Base-by-base conservation (phyloP, 1,140 invertebrate genomes). In the Dufourea novaeangliae region DNA sequence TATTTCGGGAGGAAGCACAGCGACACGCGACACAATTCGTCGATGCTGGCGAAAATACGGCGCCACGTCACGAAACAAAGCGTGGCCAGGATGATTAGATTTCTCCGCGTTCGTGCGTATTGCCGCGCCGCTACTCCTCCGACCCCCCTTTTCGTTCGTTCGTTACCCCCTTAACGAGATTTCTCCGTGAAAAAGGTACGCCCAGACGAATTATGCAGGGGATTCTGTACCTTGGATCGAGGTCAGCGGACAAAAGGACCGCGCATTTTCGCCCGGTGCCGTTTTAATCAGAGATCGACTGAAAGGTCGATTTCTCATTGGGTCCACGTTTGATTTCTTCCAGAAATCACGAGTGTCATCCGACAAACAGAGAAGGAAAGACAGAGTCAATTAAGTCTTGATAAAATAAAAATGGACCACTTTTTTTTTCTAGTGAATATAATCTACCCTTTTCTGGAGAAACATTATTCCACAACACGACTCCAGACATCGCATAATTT, bases 21-120 rank as follows among this genome's bases (percentile, higher is more conserved):
- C 62, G 77, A 79, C 78, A 77, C 73, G 78, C 67, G 78, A 76
- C 73, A 69, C 63, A 76, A 37, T 46, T 75, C 71, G 66, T 44
- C 70, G n/a, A 56, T 32, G 12, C 1, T 12, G 57, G 20, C 39
- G 41, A 64, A 82, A 46, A 67, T 59, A 80, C 44, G 41, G 22
- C 10, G 5, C 32, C 8, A 6, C 34, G 27, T 39, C 63, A 74
- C 46, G 69, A 63, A 74, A 75, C 32, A 56, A 39, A 39, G 39
- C 32, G 59, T 54, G 25, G 32, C 57, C 57, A 46, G 37, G 20
- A n/a, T 29, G n/a, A 79, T 50, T 82, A 67, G 61, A 82, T 66
- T 69, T 37, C 39, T n/a, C 57, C 29, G 64, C 50, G 61, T 71
- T 71, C 46, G 46, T 7, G 29, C 25, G n/a, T 32, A 46, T 69